Percentiles rank a stretch among this genome's conserved stretches.
phyloP scores from a whole-genome alignment of 2,113 vertebrate genomes.

The Xenus cinereus region DNA sequence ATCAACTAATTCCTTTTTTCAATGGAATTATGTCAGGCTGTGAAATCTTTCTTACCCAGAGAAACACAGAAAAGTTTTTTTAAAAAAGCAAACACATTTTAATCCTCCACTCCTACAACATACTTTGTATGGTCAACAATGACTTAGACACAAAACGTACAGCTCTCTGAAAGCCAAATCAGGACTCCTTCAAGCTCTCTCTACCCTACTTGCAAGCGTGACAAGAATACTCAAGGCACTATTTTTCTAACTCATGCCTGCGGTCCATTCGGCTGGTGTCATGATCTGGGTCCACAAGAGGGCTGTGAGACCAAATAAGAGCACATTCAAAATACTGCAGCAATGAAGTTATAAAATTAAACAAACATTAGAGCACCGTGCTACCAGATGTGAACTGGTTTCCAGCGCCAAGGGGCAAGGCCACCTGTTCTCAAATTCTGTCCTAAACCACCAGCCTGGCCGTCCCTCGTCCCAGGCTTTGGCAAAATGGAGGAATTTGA shows the following conservation, averaged over 20 bases:
- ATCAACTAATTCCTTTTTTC: background rate
- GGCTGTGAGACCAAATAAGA: background rate
- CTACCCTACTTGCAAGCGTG: background rate
- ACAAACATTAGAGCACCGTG: background rate
- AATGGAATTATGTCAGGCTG: background rate
- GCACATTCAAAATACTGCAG: background rate
- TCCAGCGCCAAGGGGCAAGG: background rate
- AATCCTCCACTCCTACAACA: background rate
- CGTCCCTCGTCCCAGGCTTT: background rate
- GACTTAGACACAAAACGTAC: background rate
- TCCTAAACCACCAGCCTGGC: background rate
- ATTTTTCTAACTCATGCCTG: background rate
- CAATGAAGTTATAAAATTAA: background rate
- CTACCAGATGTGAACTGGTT: background rate
- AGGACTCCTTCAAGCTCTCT: background rate
- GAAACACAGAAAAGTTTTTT: background rate
- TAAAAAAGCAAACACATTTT: background rate
- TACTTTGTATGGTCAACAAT: background rate
- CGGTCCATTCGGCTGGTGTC: background rate
- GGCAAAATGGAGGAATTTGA: background rate
- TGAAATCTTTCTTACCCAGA: background rate
- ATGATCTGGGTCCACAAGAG: background rate
- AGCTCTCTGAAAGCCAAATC: background rate
- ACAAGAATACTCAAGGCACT: background rate
- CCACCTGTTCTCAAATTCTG: background rate